A percentile compares a stretch with the other conserved stretches of the same genome.
phyloP scores from a whole-genome alignment of 1,140 invertebrate species.

The Listronotus oregonensis region DNA sequence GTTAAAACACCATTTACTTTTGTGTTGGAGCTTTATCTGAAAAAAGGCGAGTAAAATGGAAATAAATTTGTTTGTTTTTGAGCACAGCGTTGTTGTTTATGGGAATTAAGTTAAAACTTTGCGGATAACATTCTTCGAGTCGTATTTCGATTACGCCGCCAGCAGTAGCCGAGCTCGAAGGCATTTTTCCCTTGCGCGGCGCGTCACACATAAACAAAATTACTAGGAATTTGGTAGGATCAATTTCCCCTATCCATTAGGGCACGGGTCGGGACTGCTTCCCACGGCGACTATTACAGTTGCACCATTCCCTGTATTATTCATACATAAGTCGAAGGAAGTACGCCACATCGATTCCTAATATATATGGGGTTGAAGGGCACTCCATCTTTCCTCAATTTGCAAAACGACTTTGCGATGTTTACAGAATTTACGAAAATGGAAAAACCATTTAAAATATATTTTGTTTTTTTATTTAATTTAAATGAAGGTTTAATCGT shows the following conservation, averaged over 20 bases:
- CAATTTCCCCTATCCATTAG: constrained; percentile 54
- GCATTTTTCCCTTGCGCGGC: constrained; percentile 28
- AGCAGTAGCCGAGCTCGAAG: constrained; percentile 24
- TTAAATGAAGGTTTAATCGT: too few relatives aligned
- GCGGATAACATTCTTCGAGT: constrained; percentile 29
- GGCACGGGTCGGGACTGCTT: constrained; percentile 41
- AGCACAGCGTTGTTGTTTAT: constrained; percentile 30
- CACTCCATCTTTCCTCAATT: constrained; percentile 35
- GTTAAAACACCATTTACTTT: constrained; percentile 21
- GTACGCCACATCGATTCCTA: constrained; percentile 48
- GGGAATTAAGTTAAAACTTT: constrained; percentile 39
- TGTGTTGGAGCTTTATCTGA: constrained; percentile 13
- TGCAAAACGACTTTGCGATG: constrained; percentile 27
- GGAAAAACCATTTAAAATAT: background rate
- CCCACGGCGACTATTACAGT: constrained; percentile 52
- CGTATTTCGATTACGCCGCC: constrained; percentile 37
- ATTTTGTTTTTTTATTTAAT: too few relatives aligned
- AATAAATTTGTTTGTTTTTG: constrained; percentile 38
- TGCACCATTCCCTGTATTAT: constrained; percentile 50
- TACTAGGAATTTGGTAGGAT: constrained; percentile 55
- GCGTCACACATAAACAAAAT: constrained; percentile 54
- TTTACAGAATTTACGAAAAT: constrained; percentile 1
- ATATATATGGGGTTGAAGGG: constrained; percentile 37
- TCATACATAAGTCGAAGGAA: constrained; percentile 48
- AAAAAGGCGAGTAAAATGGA: constrained; percentile 17